Base-by-base conservation (phyloP, 1,140 invertebrate genomes). In the Scaptomyza graminum region DNA sequence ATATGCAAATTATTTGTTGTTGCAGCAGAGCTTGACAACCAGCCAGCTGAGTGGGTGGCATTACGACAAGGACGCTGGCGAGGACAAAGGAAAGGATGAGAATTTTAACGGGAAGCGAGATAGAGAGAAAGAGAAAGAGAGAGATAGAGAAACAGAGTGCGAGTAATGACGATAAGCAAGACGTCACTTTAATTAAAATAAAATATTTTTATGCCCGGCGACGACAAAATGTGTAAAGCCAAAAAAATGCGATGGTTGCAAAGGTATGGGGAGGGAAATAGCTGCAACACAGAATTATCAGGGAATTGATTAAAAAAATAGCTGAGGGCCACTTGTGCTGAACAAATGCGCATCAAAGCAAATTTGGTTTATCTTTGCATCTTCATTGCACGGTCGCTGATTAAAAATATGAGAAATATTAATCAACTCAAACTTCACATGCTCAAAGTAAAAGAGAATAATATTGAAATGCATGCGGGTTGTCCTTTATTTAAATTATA, bases 181-280 rank as follows among this genome's bases (percentile, higher is more conserved):
- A 67, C 25, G 60, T 51, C 72, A 65, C 70, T 77, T 82, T 81
- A 82, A 81, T 81, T 74, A 81, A 82, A 81, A 77, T 82, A 74
- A 82, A 81, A 81, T 82, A 81, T 81, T 74, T 74, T 77, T 52
- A 50, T 44, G 62, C 64, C 18, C 62, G 13, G 15, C 50, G 13
- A 12, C 12, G 41, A 11, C 52, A 34, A 55, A 60, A 69, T 57
- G 34, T 28, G 68, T 49, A 16, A 16, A 44, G 46, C 31, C 15
- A 25, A 22, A 50, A 16, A 34, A 2, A 34, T 8, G 31, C 8
- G 31, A 34, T 8, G 2, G 13, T 12, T 1, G 22, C 9, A 44
- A 11, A n/a, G 7, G 12, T 49, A 55, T 13, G 47, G 12, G 47
- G 2, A 4, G 47, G 12, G 5, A n/a, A 6, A 16, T 31, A 41